phyloP scores from a whole-genome alignment of 2,888 invertebrate genomes.

The Acanthosepion lycidas region DNA sequence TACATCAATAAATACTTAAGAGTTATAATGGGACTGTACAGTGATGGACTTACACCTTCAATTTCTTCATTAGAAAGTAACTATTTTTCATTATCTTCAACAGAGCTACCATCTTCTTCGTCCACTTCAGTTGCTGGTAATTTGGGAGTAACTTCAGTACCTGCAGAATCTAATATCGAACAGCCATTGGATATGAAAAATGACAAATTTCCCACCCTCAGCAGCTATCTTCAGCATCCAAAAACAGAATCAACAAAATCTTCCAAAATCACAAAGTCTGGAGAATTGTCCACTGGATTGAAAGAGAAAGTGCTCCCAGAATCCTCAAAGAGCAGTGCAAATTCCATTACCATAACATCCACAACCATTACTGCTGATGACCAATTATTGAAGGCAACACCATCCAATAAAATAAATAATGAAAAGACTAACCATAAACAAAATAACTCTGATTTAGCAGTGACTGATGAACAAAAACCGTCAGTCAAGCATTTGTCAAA shows the following conservation, averaged over 20 bases:
- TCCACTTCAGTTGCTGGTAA: conserved; percentile 1
- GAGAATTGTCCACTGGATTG: background rate
- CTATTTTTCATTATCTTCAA: background rate
- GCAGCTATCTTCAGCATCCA: conserved; percentile 37
- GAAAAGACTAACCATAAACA: background rate
- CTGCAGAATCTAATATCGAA: background rate
- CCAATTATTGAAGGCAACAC: background rate
- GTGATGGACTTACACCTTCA: conserved; percentile 10
- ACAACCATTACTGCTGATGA: background rate
- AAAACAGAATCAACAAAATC: background rate
- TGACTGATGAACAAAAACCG: background rate
- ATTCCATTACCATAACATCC: background rate
- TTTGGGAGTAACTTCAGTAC: background rate
- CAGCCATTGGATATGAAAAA: background rate
- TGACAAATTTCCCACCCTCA: conserved; percentile 38
- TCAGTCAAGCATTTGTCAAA: background rate
- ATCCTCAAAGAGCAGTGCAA: background rate
- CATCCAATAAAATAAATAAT: background rate
- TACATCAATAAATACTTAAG: conserved; percentile 40
- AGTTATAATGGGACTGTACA: background rate
- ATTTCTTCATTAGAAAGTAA: background rate
- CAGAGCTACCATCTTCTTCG: background rate
- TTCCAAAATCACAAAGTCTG: conserved; percentile 1
- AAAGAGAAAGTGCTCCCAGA: background rate
- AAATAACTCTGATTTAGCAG: background rate